phyloP scores from a whole-genome alignment of 2,113 vertebrate genomes.

The Baryphthengus martii region DNA sequence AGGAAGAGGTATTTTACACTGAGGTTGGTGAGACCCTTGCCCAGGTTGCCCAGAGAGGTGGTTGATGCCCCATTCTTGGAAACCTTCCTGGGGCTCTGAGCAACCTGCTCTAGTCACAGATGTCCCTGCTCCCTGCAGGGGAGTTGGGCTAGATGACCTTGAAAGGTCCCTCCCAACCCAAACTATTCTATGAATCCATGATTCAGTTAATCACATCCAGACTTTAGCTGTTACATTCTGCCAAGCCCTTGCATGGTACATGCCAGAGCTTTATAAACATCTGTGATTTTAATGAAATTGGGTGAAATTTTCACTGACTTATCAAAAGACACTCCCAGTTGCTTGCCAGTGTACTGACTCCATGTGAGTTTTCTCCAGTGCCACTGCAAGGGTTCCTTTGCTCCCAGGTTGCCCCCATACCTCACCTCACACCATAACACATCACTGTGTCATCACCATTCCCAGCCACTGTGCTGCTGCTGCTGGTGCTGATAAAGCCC shows the following conservation, averaged over 20 bases:
- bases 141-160: background rate
- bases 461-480: fast-evolving
- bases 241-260: background rate
- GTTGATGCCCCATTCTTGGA: background rate
- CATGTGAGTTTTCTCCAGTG: background rate
- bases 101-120: background rate
- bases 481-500: background rate
- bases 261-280: background rate
- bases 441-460: background rate
- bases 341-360: background rate
- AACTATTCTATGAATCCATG: background rate
- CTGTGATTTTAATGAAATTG: background rate
- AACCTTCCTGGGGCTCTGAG: background rate
- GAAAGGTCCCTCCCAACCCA: background rate
- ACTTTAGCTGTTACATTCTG: background rate
- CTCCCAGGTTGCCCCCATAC: background rate
- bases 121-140: background rate
- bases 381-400: background rate
- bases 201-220: background rate
- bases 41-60: background rate
- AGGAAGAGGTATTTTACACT: background rate
- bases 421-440: background rate
- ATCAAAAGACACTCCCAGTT: background rate
- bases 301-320: background rate
- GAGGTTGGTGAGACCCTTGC: background rate